phyloP scores from a whole-genome alignment of 2,113 vertebrate genomes.

The Rhegmatorhina hoffmannsi region DNA sequence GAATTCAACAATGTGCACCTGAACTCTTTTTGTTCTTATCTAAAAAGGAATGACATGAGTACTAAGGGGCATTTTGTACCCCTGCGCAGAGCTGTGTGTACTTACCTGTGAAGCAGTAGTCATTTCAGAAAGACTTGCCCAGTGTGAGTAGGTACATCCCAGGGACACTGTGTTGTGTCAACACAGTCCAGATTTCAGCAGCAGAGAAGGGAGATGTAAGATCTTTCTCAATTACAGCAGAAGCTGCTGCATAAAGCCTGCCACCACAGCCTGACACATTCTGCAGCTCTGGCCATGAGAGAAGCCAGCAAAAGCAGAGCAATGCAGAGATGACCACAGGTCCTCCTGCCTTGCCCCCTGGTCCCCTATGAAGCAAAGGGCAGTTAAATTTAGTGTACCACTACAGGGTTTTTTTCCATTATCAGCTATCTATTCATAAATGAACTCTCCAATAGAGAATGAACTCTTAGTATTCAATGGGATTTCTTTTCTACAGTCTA shows the following conservation, averaged over 20 bases:
- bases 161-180: fast-evolving
- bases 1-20: fast-evolving
- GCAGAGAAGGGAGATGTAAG: not conserved
- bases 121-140: not conserved
- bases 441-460: not conserved
- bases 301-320: not conserved
- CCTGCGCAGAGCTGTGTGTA: not conserved
- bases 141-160: not conserved
- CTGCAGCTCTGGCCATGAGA: not conserved
- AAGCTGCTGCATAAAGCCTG: not conserved
- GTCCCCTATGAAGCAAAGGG: not conserved
- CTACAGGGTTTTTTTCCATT: not conserved
- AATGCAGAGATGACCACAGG: not conserved
- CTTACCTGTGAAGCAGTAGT: not conserved
- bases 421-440: not conserved
- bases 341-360: not conserved
- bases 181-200: fast-evolving
- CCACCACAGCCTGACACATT: not conserved
- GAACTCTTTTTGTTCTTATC: not conserved
- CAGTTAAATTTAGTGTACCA: not conserved
- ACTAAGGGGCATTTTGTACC: fast-evolving
- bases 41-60: not conserved
- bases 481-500: not conserved
- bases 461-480: not conserved
- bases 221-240: not conserved